These are phyloP conservation scores for Laodelphax striatellus DNA, from an alignment of 1,140 invertebrate genomes.

Conservation along the genomic window DNA sequence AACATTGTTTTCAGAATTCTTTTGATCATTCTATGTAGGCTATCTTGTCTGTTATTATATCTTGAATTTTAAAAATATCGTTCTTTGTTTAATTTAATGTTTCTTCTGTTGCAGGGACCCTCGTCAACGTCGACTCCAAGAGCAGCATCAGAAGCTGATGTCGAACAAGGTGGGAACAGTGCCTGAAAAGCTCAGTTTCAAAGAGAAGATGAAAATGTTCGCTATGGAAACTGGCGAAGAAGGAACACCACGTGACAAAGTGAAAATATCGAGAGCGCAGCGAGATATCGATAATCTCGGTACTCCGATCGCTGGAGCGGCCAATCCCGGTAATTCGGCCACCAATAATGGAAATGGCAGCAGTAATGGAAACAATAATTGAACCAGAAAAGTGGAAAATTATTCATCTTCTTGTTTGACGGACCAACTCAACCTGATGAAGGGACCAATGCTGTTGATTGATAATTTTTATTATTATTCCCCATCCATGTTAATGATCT, in stretches of 20 bases:
- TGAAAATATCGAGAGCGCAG: conserved; percentile 86
- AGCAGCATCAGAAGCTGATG: conserved; percentile 56
- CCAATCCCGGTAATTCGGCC: conserved; percentile 30
- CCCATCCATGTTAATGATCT: too few relatives aligned
- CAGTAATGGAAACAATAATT: neutral
- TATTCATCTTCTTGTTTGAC: too few relatives aligned
- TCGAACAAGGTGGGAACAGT: conserved; percentile 49
- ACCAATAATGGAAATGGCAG: conserved; percentile 20
- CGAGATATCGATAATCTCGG: conserved; percentile 71
- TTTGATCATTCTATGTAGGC: too few relatives aligned
- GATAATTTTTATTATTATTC: too few relatives aligned
- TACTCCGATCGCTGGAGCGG: conserved; percentile 24
- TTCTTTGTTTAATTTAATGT: too few relatives aligned
- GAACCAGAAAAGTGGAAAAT: too few relatives aligned
- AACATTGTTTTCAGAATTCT: too few relatives aligned
- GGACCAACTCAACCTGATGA: too few relatives aligned
- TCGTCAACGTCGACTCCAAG: conserved; percentile 61
- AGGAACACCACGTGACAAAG: conserved; percentile 78
- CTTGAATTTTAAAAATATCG: too few relatives aligned
- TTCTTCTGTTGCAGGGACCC: conserved; percentile 55
- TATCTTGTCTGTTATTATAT: too few relatives aligned
- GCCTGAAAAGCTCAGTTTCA: conserved; percentile 83
- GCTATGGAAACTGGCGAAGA: conserved; percentile 82
- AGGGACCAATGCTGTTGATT: too few relatives aligned
- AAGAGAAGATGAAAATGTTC: conserved; percentile 97